These are phyloP conservation scores for Pygmarrhopalites habei DNA, from an alignment of 1,140 invertebrate genomes.

Conservation along the genomic window DNA sequence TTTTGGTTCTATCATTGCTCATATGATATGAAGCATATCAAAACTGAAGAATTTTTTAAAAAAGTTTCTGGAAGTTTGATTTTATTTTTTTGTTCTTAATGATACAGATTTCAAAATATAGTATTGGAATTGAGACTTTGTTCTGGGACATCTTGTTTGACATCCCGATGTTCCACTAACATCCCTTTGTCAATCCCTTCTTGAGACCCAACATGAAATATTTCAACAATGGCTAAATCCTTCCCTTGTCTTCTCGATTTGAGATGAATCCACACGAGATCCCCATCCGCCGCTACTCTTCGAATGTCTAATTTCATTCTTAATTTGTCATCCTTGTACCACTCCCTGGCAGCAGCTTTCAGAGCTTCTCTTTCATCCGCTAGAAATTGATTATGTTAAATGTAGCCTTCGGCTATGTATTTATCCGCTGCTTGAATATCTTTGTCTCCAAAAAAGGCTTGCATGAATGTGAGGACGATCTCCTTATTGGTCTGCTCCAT, in stretches of 20 bases:
- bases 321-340: not conserved
- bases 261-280: slow-evolving; percentile 16
- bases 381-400: slow-evolving; percentile 15
- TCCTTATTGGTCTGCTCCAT: no score
- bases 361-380: slow-evolving; percentile 9
- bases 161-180: slow-evolving; percentile 19
- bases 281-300: slow-evolving; percentile 13
- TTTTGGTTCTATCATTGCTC: no score
- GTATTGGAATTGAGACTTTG: slow-evolving; percentile 8
- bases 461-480: not conserved
- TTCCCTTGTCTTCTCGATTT: not conserved
- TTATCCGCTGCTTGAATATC: slow-evolving; percentile 10
- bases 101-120: slow-evolving; percentile 1
- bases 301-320: slow-evolving; percentile 5
- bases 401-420: slow-evolving; percentile 2
- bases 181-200: no score
- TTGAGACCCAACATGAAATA: slow-evolving; percentile 12
- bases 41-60: no score
- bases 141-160: slow-evolving; percentile 13
- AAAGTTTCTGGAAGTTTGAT: no score
- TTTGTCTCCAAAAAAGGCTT: slow-evolving; percentile 16
- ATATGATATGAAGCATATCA: no score
- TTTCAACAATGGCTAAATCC: slow-evolving; percentile 5
- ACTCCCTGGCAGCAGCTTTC: not conserved
- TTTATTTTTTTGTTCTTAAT: no score